A percentile compares a stretch with the other conserved stretches of the same genome.
phyloP scores from a whole-genome alignment of 2,888 invertebrate species.

The Dicyrtomina minuta region DNA sequence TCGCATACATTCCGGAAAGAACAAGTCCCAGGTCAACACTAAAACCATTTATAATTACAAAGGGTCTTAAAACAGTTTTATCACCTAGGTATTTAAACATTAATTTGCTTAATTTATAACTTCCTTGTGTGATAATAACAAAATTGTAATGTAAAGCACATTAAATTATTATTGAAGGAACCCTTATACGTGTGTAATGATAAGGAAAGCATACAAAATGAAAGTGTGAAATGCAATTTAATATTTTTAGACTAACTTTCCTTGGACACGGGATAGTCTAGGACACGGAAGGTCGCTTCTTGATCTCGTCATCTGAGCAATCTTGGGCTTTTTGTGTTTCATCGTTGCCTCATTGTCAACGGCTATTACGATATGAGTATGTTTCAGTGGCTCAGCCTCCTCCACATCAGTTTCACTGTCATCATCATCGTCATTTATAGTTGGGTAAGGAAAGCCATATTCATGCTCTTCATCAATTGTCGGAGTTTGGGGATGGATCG shows the following conservation, averaged over 20 bases:
- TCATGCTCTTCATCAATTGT: slow-evolving; percentile 27
- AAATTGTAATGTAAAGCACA: no score
- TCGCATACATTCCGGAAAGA: slow-evolving; percentile 88
- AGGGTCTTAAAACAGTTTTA: no score
- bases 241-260: slow-evolving; percentile 37
- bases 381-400: background rate
- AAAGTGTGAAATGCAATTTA: background rate
- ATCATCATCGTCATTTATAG: background rate
- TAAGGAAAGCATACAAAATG: background rate
- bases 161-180: background rate
- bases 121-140: no score
- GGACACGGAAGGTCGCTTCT: background rate
- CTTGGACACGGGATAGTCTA: slow-evolving; percentile 16
- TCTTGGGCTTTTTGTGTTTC: background rate
- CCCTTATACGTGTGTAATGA: background rate
- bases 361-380: background rate
- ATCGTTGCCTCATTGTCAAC: background rate
- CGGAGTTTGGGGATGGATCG: slow-evolving; percentile 1
- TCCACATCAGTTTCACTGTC: slow-evolving; percentile 1
- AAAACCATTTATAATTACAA: no score
- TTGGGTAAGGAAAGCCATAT: slow-evolving; percentile 2
- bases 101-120: no score
- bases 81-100: no score
- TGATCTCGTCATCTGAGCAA: background rate
- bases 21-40: slow-evolving; percentile 87